Conservation (phyloP, 2,888 invertebrate species). For the Ashinkailepas kermadecensis region DNA sequence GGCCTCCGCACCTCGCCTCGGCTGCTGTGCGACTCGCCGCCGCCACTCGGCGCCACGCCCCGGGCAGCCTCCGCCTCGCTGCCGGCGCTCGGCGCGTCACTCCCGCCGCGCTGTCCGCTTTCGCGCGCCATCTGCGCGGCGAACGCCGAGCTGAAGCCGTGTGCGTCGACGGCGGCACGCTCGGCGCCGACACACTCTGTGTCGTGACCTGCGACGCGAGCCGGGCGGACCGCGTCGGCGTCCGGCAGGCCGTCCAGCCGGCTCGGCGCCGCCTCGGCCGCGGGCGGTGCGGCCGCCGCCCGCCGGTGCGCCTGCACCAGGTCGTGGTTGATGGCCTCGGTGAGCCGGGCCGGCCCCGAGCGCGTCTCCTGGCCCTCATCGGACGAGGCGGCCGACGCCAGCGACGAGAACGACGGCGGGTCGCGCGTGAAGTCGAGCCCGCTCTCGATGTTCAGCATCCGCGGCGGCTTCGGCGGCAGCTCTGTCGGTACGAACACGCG, state of each 20-base stretch:
- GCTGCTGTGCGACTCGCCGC: neutral
- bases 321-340: neutral
- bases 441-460: neutral
- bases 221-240: neutral
- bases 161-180: neutral
- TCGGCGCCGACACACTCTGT: too few relatives aligned
- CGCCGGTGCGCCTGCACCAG: neutral
- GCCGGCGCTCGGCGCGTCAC: too few relatives aligned
- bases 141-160: conserved; percentile 1
- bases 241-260: neutral
- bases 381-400: neutral
- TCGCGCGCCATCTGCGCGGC: conserved; percentile 21
- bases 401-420: conserved; percentile 1
- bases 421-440: conserved; percentile 4
- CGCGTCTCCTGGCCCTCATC: neutral
- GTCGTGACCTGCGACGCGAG: too few relatives aligned
- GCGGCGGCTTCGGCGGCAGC: neutral
- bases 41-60: neutral
- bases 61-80: too few relatives aligned
- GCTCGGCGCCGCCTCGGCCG: neutral
- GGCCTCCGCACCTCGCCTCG: too few relatives aligned
- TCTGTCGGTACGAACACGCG: neutral
- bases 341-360: neutral
- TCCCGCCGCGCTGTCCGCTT: neutral
- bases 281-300: neutral